These are phyloP conservation scores for Siphonodentalium dalli DNA, from an alignment of 2,888 invertebrate species.

Conservation along the genomic window DNA sequence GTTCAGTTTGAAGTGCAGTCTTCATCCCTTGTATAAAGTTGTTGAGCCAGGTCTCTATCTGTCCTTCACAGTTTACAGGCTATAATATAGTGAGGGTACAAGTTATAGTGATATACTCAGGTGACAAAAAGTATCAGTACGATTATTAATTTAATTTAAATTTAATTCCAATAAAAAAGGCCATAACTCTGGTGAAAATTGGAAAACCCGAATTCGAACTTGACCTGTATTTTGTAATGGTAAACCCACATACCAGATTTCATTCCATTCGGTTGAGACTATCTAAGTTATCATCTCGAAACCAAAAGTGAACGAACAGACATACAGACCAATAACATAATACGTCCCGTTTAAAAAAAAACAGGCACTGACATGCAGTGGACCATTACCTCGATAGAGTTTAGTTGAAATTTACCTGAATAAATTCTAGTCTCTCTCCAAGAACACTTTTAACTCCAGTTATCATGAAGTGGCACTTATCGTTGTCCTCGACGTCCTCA, in stretches of 20 bases:
- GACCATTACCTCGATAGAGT: no score
- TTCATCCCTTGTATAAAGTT: slow-evolving; percentile 46
- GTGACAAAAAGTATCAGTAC: background rate
- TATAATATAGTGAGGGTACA: slow-evolving; percentile 23
- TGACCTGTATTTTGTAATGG: background rate
- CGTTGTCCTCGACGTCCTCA: slow-evolving; percentile 51
- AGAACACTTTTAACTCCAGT: slow-evolving; percentile 53
- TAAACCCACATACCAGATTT: background rate
- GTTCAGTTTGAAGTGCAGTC: slow-evolving; percentile 51
- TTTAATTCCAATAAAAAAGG: background rate
- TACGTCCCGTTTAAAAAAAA: no score
- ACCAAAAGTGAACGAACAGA: no score
- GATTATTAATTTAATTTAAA: background rate
- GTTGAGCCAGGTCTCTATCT: slow-evolving; percentile 59
- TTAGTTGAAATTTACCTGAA: slow-evolving; percentile 44
- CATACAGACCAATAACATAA: no score
- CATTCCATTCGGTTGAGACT: background rate
- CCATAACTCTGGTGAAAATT: background rate
- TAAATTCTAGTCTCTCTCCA: slow-evolving; percentile 54
- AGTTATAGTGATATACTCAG: background rate
- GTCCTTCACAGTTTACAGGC: slow-evolving; percentile 59
- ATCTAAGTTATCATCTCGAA: background rate
- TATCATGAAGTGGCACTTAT: slow-evolving; percentile 51
- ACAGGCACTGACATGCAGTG: no score
- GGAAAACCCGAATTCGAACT: background rate